A percentile compares a stretch with the other conserved stretches of the same genome.
phyloP scores from a whole-genome alignment of 2,797 vertebrate species.

The Smutsia temminckii region DNA sequence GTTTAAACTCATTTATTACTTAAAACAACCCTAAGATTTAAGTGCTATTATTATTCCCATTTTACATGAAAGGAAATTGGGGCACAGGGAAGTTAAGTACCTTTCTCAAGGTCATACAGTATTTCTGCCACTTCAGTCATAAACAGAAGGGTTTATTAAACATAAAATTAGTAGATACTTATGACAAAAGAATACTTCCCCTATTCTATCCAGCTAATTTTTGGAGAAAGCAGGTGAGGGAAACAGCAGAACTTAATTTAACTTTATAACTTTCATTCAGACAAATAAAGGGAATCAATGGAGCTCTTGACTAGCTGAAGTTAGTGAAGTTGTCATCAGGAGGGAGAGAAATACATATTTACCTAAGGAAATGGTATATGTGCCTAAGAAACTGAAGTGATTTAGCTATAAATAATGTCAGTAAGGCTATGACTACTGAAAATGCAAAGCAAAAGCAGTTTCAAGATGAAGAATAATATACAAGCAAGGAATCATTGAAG shows the following conservation, averaged over 20 bases:
- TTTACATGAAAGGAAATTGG: background rate
- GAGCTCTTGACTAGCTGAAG: background rate
- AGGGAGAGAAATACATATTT: background rate
- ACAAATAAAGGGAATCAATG: background rate
- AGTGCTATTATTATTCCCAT: background rate
- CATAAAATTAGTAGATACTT: background rate
- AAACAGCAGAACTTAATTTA: background rate
- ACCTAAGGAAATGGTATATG: background rate
- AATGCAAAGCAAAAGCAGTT: background rate
- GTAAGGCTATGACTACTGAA: background rate
- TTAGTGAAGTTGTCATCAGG: background rate
- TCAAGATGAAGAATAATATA: background rate
- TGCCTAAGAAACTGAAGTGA: background rate
- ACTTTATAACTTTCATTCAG: background rate
- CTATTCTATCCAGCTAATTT: background rate
- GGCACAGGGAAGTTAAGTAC: background rate
- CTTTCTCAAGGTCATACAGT: background rate
- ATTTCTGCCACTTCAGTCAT: background rate
- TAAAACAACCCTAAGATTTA: background rate
- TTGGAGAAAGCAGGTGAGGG: background rate
- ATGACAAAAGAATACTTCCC: background rate
- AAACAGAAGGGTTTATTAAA: background rate
- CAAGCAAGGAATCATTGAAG: background rate
- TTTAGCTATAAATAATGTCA: background rate
- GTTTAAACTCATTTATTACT: background rate